These are phyloP conservation scores for Mimas tiliae DNA, from an alignment of 2,888 invertebrate genomes.

Conservation along the genomic window DNA sequence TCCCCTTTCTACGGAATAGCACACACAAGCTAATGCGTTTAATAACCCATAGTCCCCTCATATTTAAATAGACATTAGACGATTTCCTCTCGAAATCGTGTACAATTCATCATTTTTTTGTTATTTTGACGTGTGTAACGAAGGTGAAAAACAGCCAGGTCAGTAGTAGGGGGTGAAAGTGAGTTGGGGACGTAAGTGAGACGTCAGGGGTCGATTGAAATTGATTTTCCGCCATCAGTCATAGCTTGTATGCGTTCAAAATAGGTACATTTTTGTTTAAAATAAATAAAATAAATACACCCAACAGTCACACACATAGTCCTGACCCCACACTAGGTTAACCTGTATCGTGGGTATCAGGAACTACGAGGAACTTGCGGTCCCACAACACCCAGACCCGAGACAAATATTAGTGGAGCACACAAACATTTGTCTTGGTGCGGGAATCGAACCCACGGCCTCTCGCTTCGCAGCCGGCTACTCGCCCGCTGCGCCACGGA, in stretches of 20 bases:
- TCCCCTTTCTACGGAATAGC: constrained; percentile 8
- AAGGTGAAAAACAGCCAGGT: constrained; percentile 79
- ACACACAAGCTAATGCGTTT: constrained; percentile 9
- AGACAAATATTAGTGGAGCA: no score
- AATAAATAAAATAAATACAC: no score
- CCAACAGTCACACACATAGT: no score
- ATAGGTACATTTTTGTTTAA: constrained; percentile 9
- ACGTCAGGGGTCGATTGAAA: constrained; percentile 78
- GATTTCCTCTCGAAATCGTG: constrained; percentile 55
- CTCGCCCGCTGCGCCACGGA: no score
- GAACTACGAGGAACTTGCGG: no score
- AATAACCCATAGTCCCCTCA: constrained; percentile 34
- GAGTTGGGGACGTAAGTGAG: constrained; percentile 69
- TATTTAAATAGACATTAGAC: constrained; percentile 74
- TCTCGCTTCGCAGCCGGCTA: no score
- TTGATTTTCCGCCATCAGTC: constrained; percentile 71
- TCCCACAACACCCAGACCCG: no score
- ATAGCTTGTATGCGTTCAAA: constrained; percentile 25
- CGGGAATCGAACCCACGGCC: no score
- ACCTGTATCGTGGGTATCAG: no score
- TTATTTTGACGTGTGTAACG: constrained; percentile 83
- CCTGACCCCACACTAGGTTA: no score
- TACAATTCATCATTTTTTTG: constrained; percentile 61
- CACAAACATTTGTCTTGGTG: no score
- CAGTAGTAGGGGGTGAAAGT: constrained; percentile 53